Evolutionary conservation across 23 tunicate species (phyloP).

Genomic region (Pegea sp.): DNA sequence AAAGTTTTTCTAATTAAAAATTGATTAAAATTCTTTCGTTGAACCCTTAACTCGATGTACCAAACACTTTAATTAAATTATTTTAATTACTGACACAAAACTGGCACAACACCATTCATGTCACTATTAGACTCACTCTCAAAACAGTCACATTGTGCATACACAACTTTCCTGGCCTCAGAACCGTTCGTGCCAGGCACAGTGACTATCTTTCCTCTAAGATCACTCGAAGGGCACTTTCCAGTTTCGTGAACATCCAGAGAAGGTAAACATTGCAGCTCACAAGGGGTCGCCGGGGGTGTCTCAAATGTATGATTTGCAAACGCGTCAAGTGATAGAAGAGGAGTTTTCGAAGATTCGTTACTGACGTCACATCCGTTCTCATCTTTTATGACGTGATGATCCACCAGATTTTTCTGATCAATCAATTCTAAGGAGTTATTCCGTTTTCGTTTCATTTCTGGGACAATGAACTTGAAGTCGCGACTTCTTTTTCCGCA

Average conservation of each 20-base stretch:
- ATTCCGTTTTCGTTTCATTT: too few species aligned
- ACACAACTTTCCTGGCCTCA: constrained; percentile 8
- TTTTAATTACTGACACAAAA: too few species aligned
- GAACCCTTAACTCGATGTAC: too few species aligned
- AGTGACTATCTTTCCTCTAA: constrained; percentile 16
- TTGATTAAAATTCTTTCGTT: too few species aligned
- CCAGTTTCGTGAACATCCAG: not conserved
- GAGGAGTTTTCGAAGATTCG: not conserved
- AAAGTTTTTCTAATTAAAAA: too few species aligned
- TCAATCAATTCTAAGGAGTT: too few species aligned
- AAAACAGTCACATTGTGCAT: constrained; percentile 25
- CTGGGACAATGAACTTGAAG: too few species aligned
- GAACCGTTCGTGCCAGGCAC: constrained; percentile 12
- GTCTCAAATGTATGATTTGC: not conserved
- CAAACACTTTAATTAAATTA: too few species aligned
- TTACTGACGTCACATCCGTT: not conserved
- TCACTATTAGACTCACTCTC: constrained; percentile 13
- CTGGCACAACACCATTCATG: too few species aligned
- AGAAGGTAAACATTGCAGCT: not conserved
- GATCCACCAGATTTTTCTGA: too few species aligned
- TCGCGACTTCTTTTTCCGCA: too few species aligned
- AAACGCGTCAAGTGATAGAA: not conserved
- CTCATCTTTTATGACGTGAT: too few species aligned
- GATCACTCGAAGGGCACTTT: constrained; percentile 6
- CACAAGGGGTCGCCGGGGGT: not conserved